These are phyloP conservation scores for Abrostola triplasia DNA, from an alignment of 2,888 invertebrate species.

Conservation along the genomic window DNA sequence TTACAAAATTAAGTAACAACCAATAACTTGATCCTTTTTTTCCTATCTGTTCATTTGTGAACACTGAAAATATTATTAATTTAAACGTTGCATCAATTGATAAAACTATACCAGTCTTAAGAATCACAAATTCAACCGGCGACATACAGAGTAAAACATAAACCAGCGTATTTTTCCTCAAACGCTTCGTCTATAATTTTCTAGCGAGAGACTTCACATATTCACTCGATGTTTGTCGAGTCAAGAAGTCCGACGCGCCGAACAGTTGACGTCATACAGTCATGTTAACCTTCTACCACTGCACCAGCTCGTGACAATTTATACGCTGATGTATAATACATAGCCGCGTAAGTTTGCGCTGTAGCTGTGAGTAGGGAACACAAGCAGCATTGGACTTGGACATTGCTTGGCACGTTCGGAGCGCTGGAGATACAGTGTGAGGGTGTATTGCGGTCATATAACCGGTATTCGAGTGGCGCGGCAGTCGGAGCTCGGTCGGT, in stretches of 20 bases:
- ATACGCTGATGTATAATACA: slow-evolving; percentile 61
- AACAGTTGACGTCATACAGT: slow-evolving; percentile 86
- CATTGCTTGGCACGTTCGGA: slow-evolving; percentile 57
- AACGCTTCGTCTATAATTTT: slow-evolving; percentile 75
- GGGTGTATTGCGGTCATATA: slow-evolving; percentile 87
- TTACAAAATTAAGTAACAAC: no score
- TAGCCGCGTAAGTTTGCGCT: slow-evolving; percentile 61
- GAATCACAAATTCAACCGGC: neutral
- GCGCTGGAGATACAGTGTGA: slow-evolving; percentile 68
- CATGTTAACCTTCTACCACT: slow-evolving; percentile 80
- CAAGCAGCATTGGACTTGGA: slow-evolving; percentile 71
- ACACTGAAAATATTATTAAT: no score
- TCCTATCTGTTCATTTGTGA: no score
- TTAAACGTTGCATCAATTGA: neutral
- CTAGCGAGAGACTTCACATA: slow-evolving; percentile 79
- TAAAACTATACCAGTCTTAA: slow-evolving; percentile 28
- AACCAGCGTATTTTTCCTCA: slow-evolving; percentile 69
- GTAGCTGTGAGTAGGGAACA: slow-evolving; percentile 43
- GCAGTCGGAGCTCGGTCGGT: slow-evolving; percentile 80
- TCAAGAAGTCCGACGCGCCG: slow-evolving; percentile 86
- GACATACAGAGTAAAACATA: slow-evolving; percentile 28
- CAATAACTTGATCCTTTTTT: no score
- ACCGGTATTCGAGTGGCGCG: slow-evolving; percentile 86
- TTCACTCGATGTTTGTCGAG: slow-evolving; percentile 81
- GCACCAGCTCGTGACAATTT: slow-evolving; percentile 59